A percentile compares a stretch with the other conserved stretches of the same genome.
phyloP scores from a whole-genome alignment of 2,888 invertebrate species.

The Mayetiola destructor region DNA sequence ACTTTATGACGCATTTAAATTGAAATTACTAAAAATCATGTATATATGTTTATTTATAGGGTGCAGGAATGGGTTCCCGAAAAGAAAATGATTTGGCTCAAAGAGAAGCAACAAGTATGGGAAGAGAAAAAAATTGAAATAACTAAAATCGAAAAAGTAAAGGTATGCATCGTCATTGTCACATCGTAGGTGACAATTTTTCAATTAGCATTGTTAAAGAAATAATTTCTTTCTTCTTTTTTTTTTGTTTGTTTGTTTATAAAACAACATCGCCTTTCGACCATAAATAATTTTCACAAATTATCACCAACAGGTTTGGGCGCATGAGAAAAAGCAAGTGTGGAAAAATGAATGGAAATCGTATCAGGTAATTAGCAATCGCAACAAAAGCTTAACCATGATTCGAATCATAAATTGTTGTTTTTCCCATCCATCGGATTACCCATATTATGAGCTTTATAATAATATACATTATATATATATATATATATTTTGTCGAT shows the following conservation, averaged over 20 bases:
- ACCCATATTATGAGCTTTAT: conserved; percentile 21
- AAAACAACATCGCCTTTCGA: too few species aligned
- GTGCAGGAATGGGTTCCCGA: conserved; percentile 54
- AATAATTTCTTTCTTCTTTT: too few species aligned
- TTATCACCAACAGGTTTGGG: too few species aligned
- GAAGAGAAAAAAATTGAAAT: conserved; percentile 54
- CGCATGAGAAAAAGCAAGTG: conserved; percentile 42
- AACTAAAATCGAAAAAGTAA: conserved; percentile 53
- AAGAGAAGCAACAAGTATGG: conserved; percentile 52
- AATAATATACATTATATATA: conserved; percentile 32
- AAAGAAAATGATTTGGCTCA: conserved; percentile 52
- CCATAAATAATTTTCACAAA: too few species aligned
- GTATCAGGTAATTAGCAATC: conserved; percentile 39
- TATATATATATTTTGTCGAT: conserved; percentile 15
- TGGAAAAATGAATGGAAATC: conserved; percentile 36
- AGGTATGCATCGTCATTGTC: too few species aligned
- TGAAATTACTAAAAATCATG: background rate
- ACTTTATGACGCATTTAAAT: too few species aligned
- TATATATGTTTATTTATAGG: conserved; percentile 20
- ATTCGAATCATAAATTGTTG: too few species aligned
- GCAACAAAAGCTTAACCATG: too few species aligned
- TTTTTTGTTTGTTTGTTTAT: too few species aligned
- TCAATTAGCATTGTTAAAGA: too few species aligned
- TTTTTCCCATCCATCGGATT: too few species aligned
- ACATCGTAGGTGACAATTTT: too few species aligned